Conservation (phyloP, 2,797 vertebrate species). For the Sebastes trivittatus region DNA sequence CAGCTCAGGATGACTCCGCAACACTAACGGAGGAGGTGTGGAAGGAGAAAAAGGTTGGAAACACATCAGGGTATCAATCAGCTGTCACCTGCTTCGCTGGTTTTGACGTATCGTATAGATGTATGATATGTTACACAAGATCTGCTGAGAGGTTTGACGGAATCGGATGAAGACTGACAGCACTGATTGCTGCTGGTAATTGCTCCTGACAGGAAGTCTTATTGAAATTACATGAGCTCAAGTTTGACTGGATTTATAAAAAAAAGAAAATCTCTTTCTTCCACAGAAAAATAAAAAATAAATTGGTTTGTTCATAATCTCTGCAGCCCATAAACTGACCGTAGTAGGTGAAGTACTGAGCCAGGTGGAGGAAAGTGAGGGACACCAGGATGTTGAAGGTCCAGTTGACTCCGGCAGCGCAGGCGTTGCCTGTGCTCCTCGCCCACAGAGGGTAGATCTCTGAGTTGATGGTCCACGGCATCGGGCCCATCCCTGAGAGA, state of each 20-base stretch:
- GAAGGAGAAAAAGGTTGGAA: not conserved
- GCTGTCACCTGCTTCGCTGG: not conserved
- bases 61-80: slow-evolving; percentile 3
- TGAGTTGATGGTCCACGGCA: slow-evolving; percentile 99
- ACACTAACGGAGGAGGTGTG: slow-evolving; percentile 9
- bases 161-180: not conserved
- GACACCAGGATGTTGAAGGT: slow-evolving; percentile 96
- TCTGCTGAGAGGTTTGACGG: not conserved
- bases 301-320: not conserved
- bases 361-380: slow-evolving; percentile 94
- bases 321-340: slow-evolving; percentile 77
- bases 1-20: slow-evolving; percentile 28
- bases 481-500: slow-evolving; percentile 93
- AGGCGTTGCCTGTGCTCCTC: slow-evolving; percentile 96
- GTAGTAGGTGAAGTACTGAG: slow-evolving; percentile 95
- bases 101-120: not conserved
- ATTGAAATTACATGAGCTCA: not conserved
- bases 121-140: not conserved
- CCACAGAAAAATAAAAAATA: not conserved
- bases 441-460: slow-evolving; percentile 99
- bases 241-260: not conserved
- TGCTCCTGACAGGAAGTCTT: not conserved
- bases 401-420: slow-evolving; percentile 97
- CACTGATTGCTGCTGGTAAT: not conserved
- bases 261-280: not conserved